A percentile compares a stretch with the other conserved stretches of the same genome.
Conservation (phyloP, 2,888 invertebrate species). For the Choreutis nemorana region DNA sequence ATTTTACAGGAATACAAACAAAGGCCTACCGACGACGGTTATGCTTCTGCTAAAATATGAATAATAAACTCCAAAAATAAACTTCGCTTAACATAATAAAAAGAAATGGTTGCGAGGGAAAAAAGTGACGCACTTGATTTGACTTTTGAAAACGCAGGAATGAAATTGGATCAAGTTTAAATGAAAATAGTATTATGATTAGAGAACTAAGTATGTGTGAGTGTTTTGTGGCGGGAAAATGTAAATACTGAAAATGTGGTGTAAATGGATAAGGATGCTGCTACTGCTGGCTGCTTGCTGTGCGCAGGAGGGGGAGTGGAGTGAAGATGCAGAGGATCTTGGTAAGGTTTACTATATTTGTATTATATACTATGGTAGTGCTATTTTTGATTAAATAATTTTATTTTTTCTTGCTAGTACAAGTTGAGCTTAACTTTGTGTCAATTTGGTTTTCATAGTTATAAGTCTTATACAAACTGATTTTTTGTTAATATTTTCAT, state of each 20-base stretch:
- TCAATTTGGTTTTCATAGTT: too few species aligned
- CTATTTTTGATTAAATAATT: too few species aligned
- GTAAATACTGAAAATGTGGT: constrained; percentile 41
- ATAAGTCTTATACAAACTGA: too few species aligned
- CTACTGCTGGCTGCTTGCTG: constrained; percentile 53
- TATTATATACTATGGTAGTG: too few species aligned
- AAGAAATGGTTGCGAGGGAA: constrained; percentile 8
- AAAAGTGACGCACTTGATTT: constrained; percentile 9
- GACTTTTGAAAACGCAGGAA: constrained; percentile 9
- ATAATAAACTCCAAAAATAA: constrained; percentile 50
- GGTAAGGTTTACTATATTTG: constrained; percentile 25
- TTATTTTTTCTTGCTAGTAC: too few species aligned
- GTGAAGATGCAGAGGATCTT: constrained; percentile 55
- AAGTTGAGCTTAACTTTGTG: too few species aligned
- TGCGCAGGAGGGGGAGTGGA: constrained; percentile 61
- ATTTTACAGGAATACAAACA: constrained; percentile 20
- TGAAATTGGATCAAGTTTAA: constrained; percentile 4
- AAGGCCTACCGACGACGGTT: too few species aligned
- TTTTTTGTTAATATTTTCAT: too few species aligned
- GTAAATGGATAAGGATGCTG: constrained; percentile 43
- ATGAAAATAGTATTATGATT: too few species aligned
- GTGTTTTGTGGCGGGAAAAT: constrained; percentile 22
- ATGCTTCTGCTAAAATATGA: too few species aligned
- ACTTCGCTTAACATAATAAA: constrained; percentile 38
- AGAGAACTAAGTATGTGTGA: constrained; percentile 11